Evolutionary conservation across 2,113 vertebrate genomes (phyloP), one percentile per base, ranked within the genome.

Genomic region (Alligator mississippiensis): DNA sequence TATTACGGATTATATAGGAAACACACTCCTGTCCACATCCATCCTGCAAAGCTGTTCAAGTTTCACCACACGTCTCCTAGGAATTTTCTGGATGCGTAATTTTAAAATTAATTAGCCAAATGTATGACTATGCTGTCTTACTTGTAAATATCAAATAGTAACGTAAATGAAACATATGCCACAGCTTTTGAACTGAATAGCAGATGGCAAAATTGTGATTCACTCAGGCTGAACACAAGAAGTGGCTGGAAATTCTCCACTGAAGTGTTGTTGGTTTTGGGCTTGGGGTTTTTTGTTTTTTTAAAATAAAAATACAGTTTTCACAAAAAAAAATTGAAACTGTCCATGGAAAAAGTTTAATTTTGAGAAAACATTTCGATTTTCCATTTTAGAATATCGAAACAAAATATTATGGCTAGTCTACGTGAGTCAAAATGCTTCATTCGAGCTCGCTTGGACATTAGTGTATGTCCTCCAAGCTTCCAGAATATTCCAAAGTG

Each of bases 131-230:
- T 82, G 70, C 83, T 89, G 54, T 87, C 87, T 96, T 93, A 84
- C 82, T 93, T 90, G 87, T 93, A 93, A 96, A 92, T 94, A 95
- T 93, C 84, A 94, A 81, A 87, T 14, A 93, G 90, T 38, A 94
- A 66, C 61, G 80, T 93, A 93, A 96, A 96, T 95, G 82, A 82
- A 83, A 63, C 91, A 93, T 92, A 96, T 90, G 91, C 70, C 89
- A 68, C 76, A 86, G 79, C 92, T 93, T 80, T 93, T 88, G 88
- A 96, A 93, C 91, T 87, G 88, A 30, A 61, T 94, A 80, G 88
- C 95, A 96, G 96, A 96, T 96, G 94, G 90, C 90, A 94, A 94
- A 34, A 22, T 84, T 87, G 92, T 93, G 86, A 95, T 85, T 92
- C 75, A 94, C 64, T 82, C 75, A 93, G 88, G 90, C n/a, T 88